Percentiles rank a stretch among this genome's conserved stretches.
phyloP scores from a whole-genome alignment of 2,113 vertebrate genomes.

The Marcusenius ussheri region DNA sequence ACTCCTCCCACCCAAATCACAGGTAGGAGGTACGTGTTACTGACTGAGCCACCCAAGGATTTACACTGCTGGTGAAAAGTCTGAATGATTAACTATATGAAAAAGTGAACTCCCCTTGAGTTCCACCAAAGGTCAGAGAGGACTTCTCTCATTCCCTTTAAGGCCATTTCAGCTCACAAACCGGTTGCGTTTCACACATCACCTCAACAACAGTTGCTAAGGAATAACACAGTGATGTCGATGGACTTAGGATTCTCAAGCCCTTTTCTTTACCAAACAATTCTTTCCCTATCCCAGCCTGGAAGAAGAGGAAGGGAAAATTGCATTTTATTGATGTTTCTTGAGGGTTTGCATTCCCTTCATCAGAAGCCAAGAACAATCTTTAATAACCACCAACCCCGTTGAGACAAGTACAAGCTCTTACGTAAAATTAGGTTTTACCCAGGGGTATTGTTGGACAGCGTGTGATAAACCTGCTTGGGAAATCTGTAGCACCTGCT shows the following conservation, averaged over 20 bases:
- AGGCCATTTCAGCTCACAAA: background rate
- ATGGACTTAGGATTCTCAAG: background rate
- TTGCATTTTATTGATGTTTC: background rate
- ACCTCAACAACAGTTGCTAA: constrained; percentile 1
- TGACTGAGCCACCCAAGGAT: background rate
- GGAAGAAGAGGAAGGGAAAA: background rate
- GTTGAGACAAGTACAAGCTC: background rate
- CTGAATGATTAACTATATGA: background rate
- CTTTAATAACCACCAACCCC: background rate
- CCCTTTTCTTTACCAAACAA: background rate
- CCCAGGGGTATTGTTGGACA: background rate
- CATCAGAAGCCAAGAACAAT: background rate
- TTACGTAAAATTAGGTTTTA: background rate
- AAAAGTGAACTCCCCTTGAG: background rate
- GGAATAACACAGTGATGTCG: background rate
- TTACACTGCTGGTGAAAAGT: background rate
- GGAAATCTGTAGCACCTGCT: background rate
- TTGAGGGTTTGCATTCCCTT: background rate
- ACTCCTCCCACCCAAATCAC: background rate
- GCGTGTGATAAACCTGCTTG: background rate
- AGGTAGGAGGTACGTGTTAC: background rate
- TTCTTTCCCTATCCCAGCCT: background rate
- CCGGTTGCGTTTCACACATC: background rate
- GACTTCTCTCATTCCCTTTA: background rate
- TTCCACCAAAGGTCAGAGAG: background rate